Evolutionary conservation across 92 coral and sea anemone genomes (phyloP).

Genomic region (Metridium senile): DNA sequence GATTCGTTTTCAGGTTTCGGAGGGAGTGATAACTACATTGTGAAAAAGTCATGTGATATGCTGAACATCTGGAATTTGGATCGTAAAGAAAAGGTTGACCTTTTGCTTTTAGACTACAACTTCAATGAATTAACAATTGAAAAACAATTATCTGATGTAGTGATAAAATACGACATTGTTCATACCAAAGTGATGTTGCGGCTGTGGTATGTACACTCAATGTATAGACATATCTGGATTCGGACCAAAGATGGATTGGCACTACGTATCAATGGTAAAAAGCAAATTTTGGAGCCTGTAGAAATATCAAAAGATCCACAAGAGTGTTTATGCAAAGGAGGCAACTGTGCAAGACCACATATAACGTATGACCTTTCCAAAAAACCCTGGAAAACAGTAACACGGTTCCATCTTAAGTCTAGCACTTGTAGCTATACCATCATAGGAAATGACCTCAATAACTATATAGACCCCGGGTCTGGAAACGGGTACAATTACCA

Average conservation of each 20-base stretch:
- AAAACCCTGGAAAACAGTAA: slow-evolving; percentile 41
- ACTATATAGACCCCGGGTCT: slow-evolving; percentile 63
- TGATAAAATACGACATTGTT: not conserved
- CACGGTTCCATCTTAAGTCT: slow-evolving; percentile 50
- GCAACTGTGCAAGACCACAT: not conserved
- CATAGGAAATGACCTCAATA: slow-evolving; percentile 44
- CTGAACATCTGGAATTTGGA: slow-evolving; percentile 34
- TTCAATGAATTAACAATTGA: slow-evolving; percentile 22
- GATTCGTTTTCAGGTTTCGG: slow-evolving; percentile 37
- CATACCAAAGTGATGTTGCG: not conserved
- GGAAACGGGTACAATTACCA: slow-evolving; percentile 53
- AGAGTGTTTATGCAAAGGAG: slow-evolving; percentile 38
- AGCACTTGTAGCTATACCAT: slow-evolving; percentile 60
- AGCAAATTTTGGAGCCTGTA: slow-evolving; percentile 24
- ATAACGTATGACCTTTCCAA: slow-evolving; percentile 18
- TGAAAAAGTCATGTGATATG: slow-evolving; percentile 29
- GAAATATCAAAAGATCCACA: slow-evolving; percentile 57
- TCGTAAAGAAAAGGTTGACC: slow-evolving; percentile 24
- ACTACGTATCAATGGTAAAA: slow-evolving; percentile 3
- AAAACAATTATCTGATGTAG: not conserved
- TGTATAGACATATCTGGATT: slow-evolving; percentile 36
- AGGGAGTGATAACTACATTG: slow-evolving; percentile 56
- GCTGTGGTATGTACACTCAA: slow-evolving; percentile 27
- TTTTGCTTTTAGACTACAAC: slow-evolving; percentile 26
- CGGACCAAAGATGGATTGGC: slow-evolving; percentile 55